Percentiles rank a stretch among this genome's conserved stretches.
phyloP scores from a whole-genome alignment of 2,888 invertebrate species.

The Cactoblastis cactorum region DNA sequence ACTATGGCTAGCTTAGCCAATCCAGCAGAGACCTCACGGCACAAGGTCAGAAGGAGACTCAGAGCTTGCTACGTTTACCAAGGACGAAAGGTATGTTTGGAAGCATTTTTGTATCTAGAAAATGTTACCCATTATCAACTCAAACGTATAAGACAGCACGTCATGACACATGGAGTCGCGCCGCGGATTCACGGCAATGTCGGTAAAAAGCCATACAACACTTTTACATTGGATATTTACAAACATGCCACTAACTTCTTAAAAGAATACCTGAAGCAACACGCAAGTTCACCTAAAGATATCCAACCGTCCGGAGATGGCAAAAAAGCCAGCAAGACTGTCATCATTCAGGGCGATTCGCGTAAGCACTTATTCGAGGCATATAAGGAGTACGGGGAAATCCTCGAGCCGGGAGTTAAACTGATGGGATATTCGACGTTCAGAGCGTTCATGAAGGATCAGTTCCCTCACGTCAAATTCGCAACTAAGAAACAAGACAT shows the following conservation, averaged over 20 bases:
- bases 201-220: constrained; percentile 89
- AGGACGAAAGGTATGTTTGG: constrained; percentile 86
- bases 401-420: constrained; percentile 84
- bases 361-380: constrained; percentile 86
- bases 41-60: constrained; percentile 85
- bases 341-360: constrained; percentile 74
- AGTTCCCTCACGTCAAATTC: constrained; percentile 88
- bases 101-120: constrained; percentile 88
- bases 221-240: constrained; percentile 88
- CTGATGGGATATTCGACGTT: constrained; percentile 90
- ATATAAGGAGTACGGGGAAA: constrained; percentile 86
- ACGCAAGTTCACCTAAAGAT: constrained; percentile 79
- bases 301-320: constrained; percentile 67
- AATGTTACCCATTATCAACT: constrained; percentile 89
- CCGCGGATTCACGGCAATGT: constrained; percentile 89
- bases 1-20: constrained; percentile 89
- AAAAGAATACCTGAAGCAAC: constrained; percentile 84
- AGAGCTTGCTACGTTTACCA: constrained; percentile 88
- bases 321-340: constrained; percentile 73
- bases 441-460: constrained; percentile 89
- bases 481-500: constrained; percentile 79
- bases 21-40: constrained; percentile 84
- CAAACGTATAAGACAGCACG: constrained; percentile 87
- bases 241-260: constrained; percentile 88
- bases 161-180: constrained; percentile 88